Evolutionary conservation across 30 jellyfish, hydroid and myxozoan species (phyloP).

Genomic region (Nemopilema nomurai): DNA sequence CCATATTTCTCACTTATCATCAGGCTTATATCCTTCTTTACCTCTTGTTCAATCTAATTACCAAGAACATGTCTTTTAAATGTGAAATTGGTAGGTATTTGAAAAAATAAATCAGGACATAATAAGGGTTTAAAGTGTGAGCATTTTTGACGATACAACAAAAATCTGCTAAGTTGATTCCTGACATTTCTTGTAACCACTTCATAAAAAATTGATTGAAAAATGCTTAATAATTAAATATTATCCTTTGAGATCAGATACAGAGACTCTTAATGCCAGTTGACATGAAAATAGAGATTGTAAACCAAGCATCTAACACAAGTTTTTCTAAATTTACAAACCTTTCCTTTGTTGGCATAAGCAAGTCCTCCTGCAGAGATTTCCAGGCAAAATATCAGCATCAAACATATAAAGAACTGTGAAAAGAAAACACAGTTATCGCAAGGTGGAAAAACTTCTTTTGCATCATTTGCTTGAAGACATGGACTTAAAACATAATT

Average conservation of each 20-base stretch:
- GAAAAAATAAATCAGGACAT: not conserved
- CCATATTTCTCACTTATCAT: conserved; percentile 64
- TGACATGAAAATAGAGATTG: too few species aligned
- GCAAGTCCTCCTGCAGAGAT: conserved; percentile 75
- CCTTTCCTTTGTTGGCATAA: conserved; percentile 68
- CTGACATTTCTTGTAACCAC: too few species aligned
- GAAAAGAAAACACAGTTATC: not conserved
- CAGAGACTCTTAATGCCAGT: too few species aligned
- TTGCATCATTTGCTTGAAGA: not conserved
- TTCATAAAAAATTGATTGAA: too few species aligned
- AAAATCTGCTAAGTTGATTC: too few species aligned
- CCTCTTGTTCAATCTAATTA: conserved; percentile 52
- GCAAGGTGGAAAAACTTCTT: not conserved
- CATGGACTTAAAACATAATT: too few species aligned
- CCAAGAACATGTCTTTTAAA: too few species aligned
- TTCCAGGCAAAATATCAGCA: conserved; percentile 74
- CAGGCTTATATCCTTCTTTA: conserved; percentile 41
- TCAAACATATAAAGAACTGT: conserved; percentile 61
- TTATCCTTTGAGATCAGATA: too few species aligned
- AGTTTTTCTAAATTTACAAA: too few species aligned
- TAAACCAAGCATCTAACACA: too few species aligned
- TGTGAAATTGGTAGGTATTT: not conserved
- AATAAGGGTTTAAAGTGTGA: not conserved
- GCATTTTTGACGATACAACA: too few species aligned
- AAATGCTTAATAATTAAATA: too few species aligned